Conservation (phyloP, 1,140 invertebrate species). For the Nomia melanderi region DNA sequence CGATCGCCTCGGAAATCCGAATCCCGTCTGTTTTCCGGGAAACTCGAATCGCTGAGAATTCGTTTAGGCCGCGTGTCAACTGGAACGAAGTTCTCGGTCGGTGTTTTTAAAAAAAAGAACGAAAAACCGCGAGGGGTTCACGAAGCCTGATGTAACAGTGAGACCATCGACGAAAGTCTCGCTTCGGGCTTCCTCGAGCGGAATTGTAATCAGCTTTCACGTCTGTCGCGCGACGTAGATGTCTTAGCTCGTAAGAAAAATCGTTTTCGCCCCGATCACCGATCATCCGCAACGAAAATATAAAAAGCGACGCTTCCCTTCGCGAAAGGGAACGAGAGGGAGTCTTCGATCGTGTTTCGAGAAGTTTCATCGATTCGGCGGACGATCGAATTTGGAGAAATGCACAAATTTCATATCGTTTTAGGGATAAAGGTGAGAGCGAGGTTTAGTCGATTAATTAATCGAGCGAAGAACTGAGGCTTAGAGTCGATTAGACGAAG, state of each 20-base stretch:
- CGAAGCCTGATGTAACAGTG: not conserved
- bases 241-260: slow-evolving; percentile 1
- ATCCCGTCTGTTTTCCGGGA: not conserved
- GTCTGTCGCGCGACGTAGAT: not conserved
- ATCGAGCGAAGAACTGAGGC: not conserved
- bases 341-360: not conserved
- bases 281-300: not conserved
- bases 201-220: not conserved
- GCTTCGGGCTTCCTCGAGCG: not conserved
- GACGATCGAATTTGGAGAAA: not conserved
- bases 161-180: not conserved
- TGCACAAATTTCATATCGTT: slow-evolving; percentile 52
- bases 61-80: not conserved
- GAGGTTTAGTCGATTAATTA: not conserved
- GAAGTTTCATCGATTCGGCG: not conserved
- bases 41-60: not conserved
- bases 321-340: not conserved
- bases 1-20: slow-evolving; percentile 3
- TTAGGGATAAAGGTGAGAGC: not conserved
- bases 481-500: slow-evolving; percentile 19
- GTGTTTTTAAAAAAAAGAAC: not conserved
- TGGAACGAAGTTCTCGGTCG: not conserved
- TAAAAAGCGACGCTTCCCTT: not conserved
- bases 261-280: not conserved
- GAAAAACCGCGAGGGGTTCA: not conserved